phyloP scores from a whole-genome alignment of 1,140 invertebrate genomes.

The Akabosia matsudoensis region DNA sequence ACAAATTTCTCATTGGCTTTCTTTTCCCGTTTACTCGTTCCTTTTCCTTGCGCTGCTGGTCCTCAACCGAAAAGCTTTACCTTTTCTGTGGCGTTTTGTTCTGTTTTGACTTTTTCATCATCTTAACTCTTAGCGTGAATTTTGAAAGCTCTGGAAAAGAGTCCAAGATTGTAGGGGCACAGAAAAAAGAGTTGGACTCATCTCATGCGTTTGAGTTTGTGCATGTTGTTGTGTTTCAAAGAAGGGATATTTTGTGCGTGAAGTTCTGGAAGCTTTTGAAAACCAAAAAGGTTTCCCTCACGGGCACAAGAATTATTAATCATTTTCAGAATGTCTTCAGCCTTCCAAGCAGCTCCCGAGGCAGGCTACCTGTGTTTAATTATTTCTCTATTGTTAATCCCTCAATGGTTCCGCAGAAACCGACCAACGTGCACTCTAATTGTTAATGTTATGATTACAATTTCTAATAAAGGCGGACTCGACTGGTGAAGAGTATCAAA shows the following conservation, averaged over 20 bases:
- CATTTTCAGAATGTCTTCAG: conserved; percentile 25
- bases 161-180: too few relatives aligned
- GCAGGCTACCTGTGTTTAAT: conserved; percentile 42
- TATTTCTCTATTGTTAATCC: conserved; percentile 42
- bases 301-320: conserved; percentile 40
- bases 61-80: too few relatives aligned
- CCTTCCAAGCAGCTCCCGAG: conserved; percentile 22
- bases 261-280: neutral
- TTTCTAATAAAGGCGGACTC: neutral
- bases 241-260: too few relatives aligned
- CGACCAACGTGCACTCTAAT: neutral
- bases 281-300: conserved; percentile 16
- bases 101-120: too few relatives aligned
- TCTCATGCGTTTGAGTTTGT: neutral
- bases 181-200: too few relatives aligned
- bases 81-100: too few relatives aligned
- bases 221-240: neutral
- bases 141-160: too few relatives aligned
- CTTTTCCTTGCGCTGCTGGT: too few relatives aligned
- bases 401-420: conserved; percentile 14
- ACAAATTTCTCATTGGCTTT: too few relatives aligned
- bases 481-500: neutral
- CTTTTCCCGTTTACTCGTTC: too few relatives aligned
- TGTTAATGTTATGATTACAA: conserved; percentile 22
- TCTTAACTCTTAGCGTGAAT: too few relatives aligned